Percentiles rank a stretch among this genome's conserved stretches.
Evolutionary conservation across 2,113 vertebrate genomes (phyloP).

Genomic region (Dendropsophus ebraccatus): DNA sequence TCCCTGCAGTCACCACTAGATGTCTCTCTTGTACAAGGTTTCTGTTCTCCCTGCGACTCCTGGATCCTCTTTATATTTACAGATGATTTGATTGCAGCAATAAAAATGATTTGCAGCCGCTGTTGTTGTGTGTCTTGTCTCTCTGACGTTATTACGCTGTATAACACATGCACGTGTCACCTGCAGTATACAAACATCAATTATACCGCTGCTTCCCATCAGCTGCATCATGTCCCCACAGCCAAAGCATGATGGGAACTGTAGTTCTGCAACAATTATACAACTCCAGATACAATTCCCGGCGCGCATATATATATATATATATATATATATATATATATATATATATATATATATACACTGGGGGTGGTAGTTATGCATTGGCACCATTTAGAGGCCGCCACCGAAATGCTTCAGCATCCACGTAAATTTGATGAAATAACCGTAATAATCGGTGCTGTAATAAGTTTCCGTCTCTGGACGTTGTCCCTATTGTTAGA

Average conservation of each 20-base stretch:
- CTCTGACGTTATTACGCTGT: not conserved
- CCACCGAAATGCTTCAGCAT: too few relatives aligned
- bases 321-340: too few relatives aligned
- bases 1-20: not conserved
- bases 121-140: not conserved
- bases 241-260: too few relatives aligned
- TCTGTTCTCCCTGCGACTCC: not conserved
- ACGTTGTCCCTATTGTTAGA: not conserved
- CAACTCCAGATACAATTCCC: not conserved
- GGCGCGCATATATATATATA: too few relatives aligned
- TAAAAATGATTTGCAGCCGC: slow-evolving; percentile 6
- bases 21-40: not conserved
- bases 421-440: too few relatives aligned
- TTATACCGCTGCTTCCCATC: not conserved
- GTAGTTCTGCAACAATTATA: too few relatives aligned
- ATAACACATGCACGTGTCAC: not conserved
- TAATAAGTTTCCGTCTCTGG: not conserved
- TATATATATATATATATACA: too few relatives aligned
- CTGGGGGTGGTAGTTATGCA: too few relatives aligned
- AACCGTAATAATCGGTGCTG: too few relatives aligned
- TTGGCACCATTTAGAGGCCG: too few relatives aligned
- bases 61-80: not conserved
- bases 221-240: too few relatives aligned
- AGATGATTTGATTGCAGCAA: not conserved
- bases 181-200: not conserved